Conservation (phyloP, 2,113 vertebrate genomes). For the Myotis yumanensis region DNA sequence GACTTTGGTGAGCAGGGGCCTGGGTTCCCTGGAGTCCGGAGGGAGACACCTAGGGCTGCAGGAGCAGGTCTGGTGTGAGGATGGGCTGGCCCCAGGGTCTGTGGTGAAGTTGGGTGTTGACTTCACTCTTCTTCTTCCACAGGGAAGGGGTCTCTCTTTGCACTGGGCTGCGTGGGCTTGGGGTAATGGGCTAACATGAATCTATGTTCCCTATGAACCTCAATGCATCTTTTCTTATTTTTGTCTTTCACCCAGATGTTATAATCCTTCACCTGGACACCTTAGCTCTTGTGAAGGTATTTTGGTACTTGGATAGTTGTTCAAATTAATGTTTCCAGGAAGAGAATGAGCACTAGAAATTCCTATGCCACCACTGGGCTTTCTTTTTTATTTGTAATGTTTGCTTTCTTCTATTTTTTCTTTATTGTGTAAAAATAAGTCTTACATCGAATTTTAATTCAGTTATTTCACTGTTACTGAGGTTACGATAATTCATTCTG, state of each 20-base stretch:
- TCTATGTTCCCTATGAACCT: neutral
- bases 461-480: neutral
- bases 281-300: neutral
- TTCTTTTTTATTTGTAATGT: neutral
- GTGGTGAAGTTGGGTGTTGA: neutral
- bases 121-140: neutral
- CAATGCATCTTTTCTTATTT: constrained; percentile 6
- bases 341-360: neutral
- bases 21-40: neutral
- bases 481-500: neutral
- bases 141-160: neutral
- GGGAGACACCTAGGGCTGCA: neutral
- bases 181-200: neutral
- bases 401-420: neutral
- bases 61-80: neutral
- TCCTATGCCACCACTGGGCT: neutral
- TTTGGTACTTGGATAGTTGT: neutral
- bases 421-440: constrained; percentile 10
- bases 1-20: neutral
- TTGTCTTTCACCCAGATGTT: neutral
- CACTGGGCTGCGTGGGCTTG: neutral
- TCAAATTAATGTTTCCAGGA: neutral
- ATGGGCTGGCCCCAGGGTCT: neutral
- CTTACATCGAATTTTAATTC: neutral
- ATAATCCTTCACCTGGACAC: neutral